Evolutionary conservation across 2,888 invertebrate species (phyloP).

Genomic region (Quadroppia sp.): DNA sequence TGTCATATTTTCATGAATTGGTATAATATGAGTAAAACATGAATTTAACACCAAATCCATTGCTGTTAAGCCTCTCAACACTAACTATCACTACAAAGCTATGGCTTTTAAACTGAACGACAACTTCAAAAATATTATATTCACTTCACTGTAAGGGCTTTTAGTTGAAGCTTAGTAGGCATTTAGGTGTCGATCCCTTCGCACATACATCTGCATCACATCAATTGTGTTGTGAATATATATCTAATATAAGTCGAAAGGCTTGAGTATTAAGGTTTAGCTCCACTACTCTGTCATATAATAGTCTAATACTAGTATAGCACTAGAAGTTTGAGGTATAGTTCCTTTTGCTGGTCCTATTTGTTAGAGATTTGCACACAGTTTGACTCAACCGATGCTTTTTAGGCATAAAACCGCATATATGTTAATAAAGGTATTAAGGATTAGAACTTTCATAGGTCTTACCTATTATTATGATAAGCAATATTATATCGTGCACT

Average conservation of each 20-base stretch:
- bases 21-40: neutral
- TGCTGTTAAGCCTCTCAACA: neutral
- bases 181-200: slow-evolving; percentile 4
- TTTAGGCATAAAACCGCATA: neutral
- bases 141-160: neutral
- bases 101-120: neutral
- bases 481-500: neutral
- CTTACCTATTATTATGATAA: neutral
- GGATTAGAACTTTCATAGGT: neutral
- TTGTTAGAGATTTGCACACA: neutral
- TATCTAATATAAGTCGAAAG: neutral
- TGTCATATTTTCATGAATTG: neutral
- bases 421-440: slow-evolving; percentile 19
- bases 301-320: neutral
- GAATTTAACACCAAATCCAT: neutral
- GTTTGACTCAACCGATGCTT: neutral
- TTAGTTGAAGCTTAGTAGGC: slow-evolving; percentile 11
- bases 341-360: neutral
- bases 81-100: neutral
- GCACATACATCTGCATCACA: slow-evolving; percentile 5
- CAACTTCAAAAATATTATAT: neutral
- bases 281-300: neutral
- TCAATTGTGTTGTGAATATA: neutral
- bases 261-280: slow-evolving; percentile 8
- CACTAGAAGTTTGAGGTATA: neutral